Evolutionary conservation across 1,140 invertebrate genomes (phyloP), one percentile per base, ranked within the genome.

Genomic region (Brachionus sp.): DNA sequence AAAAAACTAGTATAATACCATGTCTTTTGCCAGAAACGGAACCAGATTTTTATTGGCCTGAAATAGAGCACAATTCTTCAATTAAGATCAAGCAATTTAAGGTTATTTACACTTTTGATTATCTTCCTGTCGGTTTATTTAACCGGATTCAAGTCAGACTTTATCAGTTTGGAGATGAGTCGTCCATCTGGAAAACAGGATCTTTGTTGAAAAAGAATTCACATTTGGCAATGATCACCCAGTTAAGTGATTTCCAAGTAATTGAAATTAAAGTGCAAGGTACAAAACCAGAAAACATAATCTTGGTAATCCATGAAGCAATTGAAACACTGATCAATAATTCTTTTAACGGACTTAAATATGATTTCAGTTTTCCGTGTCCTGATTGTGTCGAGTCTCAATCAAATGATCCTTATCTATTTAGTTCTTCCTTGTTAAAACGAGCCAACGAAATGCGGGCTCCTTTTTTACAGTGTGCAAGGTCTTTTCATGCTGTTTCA

Each of bases 131-230:
- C 77, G 88, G 88, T n/a, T 84, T 89, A 10, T 89, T 89, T 84
- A 89, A 89, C 84, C 87, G 88, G 85, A 86, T 86, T 35, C 88
- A 89, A 87, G 88, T 88, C 19, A 84, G 88, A 64, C 75, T 88
- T 53, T 88, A 86, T 83, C 86, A 88, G 78, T 86, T 87, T 50
- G 86, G 86, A n/a, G 87, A 88, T 83, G 86, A 86, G 5, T 86
- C 87, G 25, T 84, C 86, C 7, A 86, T 88, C 7, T 89, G 88
- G 88, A 88, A 88, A 82, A 86, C 86, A 73, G 88, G 88, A 1
- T 88, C 87, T 9, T 78, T 87, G 9, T 80, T 89, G 50, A 86
- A 85, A 23, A 88, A 89, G 57, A 88, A 88, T 80, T 84, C 85
- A 13, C 87, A 89, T 83, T 53, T 85, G 29, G 87, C 88, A 57